A percentile compares a stretch with the other conserved stretches of the same genome.
Conservation (phyloP, 1,140 invertebrate species). For the Teleogryllus occipitalis region DNA sequence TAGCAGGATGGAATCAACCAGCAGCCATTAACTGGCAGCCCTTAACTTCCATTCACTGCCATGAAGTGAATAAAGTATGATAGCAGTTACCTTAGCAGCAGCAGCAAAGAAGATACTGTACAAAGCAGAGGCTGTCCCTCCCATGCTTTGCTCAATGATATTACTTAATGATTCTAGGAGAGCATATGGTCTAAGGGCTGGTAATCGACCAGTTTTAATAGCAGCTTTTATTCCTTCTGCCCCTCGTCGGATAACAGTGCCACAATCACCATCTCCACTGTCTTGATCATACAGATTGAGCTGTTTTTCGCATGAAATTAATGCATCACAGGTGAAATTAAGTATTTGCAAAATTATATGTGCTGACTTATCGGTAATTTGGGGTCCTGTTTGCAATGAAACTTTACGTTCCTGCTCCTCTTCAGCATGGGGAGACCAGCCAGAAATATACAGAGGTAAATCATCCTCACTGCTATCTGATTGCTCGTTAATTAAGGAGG, state of each 20-base stretch:
- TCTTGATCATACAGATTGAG: slow-evolving; percentile 54
- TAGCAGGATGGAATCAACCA: no score
- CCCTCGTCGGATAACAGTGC: slow-evolving; percentile 47
- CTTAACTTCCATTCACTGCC: no score
- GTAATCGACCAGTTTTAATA: slow-evolving; percentile 25
- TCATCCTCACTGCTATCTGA: no score
- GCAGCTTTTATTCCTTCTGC: slow-evolving; percentile 38
- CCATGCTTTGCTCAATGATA: slow-evolving; percentile 34
- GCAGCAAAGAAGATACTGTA: slow-evolving; percentile 45
- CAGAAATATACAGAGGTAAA: slow-evolving; percentile 6
- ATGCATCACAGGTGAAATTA: slow-evolving; percentile 42
- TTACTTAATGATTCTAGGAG: slow-evolving; percentile 33
- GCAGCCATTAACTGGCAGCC: no score
- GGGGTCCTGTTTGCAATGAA: slow-evolving; percentile 28
- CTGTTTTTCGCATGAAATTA: slow-evolving; percentile 44
- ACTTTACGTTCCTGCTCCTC: not conserved
- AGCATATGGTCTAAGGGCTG: slow-evolving; percentile 26
- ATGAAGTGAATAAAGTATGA: not conserved
- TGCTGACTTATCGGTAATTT: slow-evolving; percentile 27
- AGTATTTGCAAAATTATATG: slow-evolving; percentile 33
- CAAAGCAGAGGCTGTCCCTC: slow-evolving; percentile 38
- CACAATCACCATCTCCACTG: slow-evolving; percentile 56
- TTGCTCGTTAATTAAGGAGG: not conserved
- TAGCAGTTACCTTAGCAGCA: slow-evolving; percentile 31
- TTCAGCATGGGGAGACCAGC: not conserved